These are phyloP conservation scores for Cirrhinus molitorella DNA, from an alignment of 2,797 vertebrate species.

Conservation along the genomic window DNA sequence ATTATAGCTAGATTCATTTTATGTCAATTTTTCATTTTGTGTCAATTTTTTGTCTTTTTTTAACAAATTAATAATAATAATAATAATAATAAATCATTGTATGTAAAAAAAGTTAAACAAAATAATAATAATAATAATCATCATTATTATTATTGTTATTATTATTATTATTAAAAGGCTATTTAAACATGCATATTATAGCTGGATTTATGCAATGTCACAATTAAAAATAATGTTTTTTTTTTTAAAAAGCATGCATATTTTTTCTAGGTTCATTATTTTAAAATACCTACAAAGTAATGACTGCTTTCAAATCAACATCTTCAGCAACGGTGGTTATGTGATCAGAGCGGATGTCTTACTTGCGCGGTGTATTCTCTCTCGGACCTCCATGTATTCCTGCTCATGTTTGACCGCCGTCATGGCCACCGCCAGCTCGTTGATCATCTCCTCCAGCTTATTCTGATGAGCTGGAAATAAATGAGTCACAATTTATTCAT, in stretches of 20 bases:
- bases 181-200: neutral
- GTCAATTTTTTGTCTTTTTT: too few relatives aligned
- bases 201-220: neutral
- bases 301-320: neutral
- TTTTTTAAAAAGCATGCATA: too few relatives aligned
- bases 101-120: too few relatives aligned
- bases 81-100: too few relatives aligned
- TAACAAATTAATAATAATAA: too few relatives aligned
- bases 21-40: too few relatives aligned
- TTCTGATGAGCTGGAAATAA: slow-evolving; percentile 91
- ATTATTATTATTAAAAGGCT: neutral
- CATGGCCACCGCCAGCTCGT: slow-evolving; percentile 97
- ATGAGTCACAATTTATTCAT: neutral
- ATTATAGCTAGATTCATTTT: neutral
- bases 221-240: too few relatives aligned
- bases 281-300: neutral
- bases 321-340: neutral
- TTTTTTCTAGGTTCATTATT: neutral
- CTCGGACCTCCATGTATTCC: slow-evolving; percentile 99
- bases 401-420: slow-evolving; percentile 98
- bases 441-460: slow-evolving; percentile 99
- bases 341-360: slow-evolving; percentile 61
- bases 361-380: slow-evolving; percentile 99
- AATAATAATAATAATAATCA: too few relatives aligned
- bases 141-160: too few relatives aligned